Conservation (phyloP, 2,797 vertebrate genomes). For the Podarcis lilfordi region DNA sequence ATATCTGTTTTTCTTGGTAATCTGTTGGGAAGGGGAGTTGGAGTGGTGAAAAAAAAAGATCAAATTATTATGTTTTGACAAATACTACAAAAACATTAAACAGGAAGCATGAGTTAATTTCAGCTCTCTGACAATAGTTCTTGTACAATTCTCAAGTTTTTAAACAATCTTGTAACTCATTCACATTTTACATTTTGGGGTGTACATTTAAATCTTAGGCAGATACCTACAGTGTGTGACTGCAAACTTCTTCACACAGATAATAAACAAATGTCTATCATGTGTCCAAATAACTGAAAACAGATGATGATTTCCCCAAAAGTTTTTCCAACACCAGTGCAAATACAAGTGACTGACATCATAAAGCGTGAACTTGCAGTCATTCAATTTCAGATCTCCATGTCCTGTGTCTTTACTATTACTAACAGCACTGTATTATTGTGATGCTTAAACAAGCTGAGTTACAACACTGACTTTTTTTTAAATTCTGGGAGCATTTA, state of each 20-base stretch:
- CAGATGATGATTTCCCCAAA: neutral
- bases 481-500: neutral
- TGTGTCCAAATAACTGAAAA: neutral
- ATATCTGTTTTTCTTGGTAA: constrained; percentile 98
- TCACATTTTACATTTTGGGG: too few relatives aligned
- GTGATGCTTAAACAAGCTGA: neutral
- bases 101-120: too few relatives aligned
- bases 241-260: neutral
- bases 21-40: constrained; percentile 69
- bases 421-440: neutral
- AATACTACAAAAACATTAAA: neutral
- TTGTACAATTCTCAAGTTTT: too few relatives aligned
- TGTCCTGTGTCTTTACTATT: neutral
- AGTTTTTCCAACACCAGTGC: too few relatives aligned
- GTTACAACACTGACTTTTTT: neutral
- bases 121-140: too few relatives aligned
- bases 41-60: constrained; percentile 7
- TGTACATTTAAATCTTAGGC: too few relatives aligned
- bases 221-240: too few relatives aligned
- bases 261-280: neutral
- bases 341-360: neutral
- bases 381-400: neutral
- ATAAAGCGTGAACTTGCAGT: neutral
- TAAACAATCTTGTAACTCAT: too few relatives aligned
- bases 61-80: constrained; percentile 8